Evolutionary conservation across 2,888 invertebrate species (phyloP), one percentile per base, ranked within the genome.

Genomic region (Fabriciana adippe): DNA sequence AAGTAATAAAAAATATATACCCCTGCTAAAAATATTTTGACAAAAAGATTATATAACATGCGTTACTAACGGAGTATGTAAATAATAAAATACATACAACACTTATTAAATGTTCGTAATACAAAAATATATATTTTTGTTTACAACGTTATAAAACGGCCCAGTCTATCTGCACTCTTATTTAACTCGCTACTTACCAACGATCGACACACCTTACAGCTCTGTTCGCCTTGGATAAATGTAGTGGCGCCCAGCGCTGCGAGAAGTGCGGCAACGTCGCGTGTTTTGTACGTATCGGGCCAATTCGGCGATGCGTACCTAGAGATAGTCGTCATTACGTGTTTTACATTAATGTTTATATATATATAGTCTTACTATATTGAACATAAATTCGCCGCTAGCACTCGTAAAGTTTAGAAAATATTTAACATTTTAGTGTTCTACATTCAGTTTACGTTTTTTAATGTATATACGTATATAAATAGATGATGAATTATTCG

Each of bases 241-340:
- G 82, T 81, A 79, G 80, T 79, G 83, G 83, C 84, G 85, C 83
- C 81, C 81, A 75, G 78, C 76, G 76, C 78, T 75, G 74, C 75
- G 77, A 75, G 81, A 81, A 80, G 80, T 78, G 79, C 76, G 84
- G 84, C 84, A 84, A 84, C 84, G 84, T 79, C 84, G 82, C 80
- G 72, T 78, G 76, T 79, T 81, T 79, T 78, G 70, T 77, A 74
- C 73, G 72, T 74, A 76, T 72, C 71, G 71, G 72, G 73, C 70
- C 74, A 73, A 73, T 74, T 74, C 72, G 68, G 57, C 51, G 50
- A 50, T 62, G 68, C 64, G 60, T 55, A 67, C 48, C 45, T 55
- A 70, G 68, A 66, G 70, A 68, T 70, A 67, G 62, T 67, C 69
- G 54, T 48, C 64, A 60, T 62, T 68, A 65, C 55, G 59, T 64